Base-by-base conservation (phyloP, 2,113 vertebrate genomes). In the Xenus cinereus region DNA sequence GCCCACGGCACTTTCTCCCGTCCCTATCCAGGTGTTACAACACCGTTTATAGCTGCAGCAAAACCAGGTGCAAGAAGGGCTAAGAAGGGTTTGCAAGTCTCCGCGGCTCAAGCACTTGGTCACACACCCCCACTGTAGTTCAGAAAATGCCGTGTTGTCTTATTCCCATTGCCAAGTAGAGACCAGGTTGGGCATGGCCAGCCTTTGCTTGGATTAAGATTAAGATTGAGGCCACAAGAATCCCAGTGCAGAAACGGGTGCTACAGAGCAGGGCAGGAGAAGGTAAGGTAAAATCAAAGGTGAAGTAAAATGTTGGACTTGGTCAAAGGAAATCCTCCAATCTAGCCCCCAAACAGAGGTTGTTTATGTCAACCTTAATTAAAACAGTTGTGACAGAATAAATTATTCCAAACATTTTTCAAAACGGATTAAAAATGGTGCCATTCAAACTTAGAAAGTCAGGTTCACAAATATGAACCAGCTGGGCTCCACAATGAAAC, bases 111-210 rank as follows among this genome's bases (percentile, higher is more conserved):
- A 87, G 28, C n/a, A n/a, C 53, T 76, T n/a, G 24, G 12, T 45
- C 1, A 2, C 3, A 14, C 54, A 41, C 4, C 20, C 30, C 35
- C 19, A 1, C 16, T 6, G 0, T 4, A 66, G 35, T n/a, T 66
- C 19, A 79, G 57, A 83, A 43, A 23, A 33, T 11, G 23, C 7
- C 39, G 10, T n/a, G 27, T 56, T 48, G 4, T 3, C 28, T 24
- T 75, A 7, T 15, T 76, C 17, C 14, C 21, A 68, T 79, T 56
- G 39, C 43, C 59, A 60, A 8, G 16, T 4, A 51, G 33, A 84
- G 35, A 87, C 74, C 1, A 3, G 16, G 13, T 21, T n/a, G 23
- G 10, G 20, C 45, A 71, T 7, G 24, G 64, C 45, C 41, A 67
- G 2, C 0, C 0, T 45, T n/a, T 62, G 17, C 51, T 41, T 87